These are phyloP conservation scores for Drosophila incognita DNA, from an alignment of 2,888 invertebrate species.

Conservation along the genomic window DNA sequence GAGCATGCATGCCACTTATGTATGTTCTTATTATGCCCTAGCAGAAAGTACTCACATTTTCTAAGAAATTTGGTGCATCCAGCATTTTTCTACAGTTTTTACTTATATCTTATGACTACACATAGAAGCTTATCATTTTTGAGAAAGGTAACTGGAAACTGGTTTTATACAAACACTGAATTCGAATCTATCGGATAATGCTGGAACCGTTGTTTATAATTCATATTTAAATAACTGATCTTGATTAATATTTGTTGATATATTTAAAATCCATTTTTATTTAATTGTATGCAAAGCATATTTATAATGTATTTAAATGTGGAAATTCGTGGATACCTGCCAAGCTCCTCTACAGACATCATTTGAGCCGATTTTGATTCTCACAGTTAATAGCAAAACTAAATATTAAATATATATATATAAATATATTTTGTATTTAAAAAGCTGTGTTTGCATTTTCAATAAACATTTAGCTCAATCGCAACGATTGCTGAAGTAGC, in stretches of 20 bases:
- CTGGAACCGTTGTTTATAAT: neutral
- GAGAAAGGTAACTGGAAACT: neutral
- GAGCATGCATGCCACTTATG: conserved; percentile 3
- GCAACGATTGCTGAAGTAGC: neutral
- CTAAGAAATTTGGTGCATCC: neutral
- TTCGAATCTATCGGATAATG: too few relatives aligned
- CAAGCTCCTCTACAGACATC: too few relatives aligned
- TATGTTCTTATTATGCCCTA: conserved; percentile 13
- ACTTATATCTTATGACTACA: neutral
- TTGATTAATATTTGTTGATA: neutral
- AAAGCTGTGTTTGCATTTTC: neutral
- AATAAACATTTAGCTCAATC: neutral
- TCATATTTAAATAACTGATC: neutral
- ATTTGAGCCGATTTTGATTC: neutral
- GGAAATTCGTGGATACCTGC: too few relatives aligned
- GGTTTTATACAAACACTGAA: neutral
- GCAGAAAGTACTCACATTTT: conserved; percentile 5
- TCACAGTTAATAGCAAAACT: neutral
- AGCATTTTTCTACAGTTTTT: neutral
- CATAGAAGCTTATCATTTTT: neutral
- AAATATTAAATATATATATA: neutral
- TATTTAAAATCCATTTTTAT: neutral
- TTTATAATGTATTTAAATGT: too few relatives aligned
- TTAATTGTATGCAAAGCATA: neutral
- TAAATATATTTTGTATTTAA: neutral